Base-by-base conservation (phyloP, 2,888 invertebrate genomes). In the Epiblema foenella region DNA sequence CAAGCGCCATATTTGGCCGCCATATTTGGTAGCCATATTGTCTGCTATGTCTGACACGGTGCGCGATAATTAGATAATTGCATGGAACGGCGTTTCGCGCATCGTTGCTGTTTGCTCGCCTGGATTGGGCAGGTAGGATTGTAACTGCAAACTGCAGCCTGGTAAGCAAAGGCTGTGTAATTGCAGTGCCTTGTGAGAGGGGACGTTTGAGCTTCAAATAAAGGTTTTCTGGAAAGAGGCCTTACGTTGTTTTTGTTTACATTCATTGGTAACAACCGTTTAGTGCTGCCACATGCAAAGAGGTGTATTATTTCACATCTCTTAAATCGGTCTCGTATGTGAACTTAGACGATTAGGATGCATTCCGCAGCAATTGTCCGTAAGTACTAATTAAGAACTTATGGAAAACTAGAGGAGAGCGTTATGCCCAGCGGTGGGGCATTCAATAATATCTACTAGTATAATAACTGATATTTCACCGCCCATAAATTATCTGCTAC, bases 31-130 rank as follows among this genome's bases (percentile, higher is more conserved):
- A 79, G 76, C 78, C 81, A 81, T 70, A 60, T 66, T 83, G 84
- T 74, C 76, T 79, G 76, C 79, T 81, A 81, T 65, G 66, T 24
- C 80, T 75, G 78, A 75, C 77, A 79, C 78, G 75, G 51, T 70
- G 69, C 64, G 70, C 66, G 54, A 59, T 88, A 89, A 89, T 89
- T 89, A 88, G 85, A 87, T 89, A 88, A 89, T 89, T 89, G 88
- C 85, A 86, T 84, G 83, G 83, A 81, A 83, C 81, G 78, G 77
- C 81, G 82, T 81, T 82, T 81, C 65, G 81, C 82, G 80, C 82
- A 80, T 79, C 79, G 71, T 76, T 75, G 70, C 60, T 79, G 83
- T 83, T 82, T 80, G 77, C 80, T 74, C 73, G 78, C 73, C 73
- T 74, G 74, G 77, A 76, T 76, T 76, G 76, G 72, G 72, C 72